Evolutionary conservation across 2,113 vertebrate species (phyloP).

Genomic region (Chelonoidis abingdonii): DNA sequence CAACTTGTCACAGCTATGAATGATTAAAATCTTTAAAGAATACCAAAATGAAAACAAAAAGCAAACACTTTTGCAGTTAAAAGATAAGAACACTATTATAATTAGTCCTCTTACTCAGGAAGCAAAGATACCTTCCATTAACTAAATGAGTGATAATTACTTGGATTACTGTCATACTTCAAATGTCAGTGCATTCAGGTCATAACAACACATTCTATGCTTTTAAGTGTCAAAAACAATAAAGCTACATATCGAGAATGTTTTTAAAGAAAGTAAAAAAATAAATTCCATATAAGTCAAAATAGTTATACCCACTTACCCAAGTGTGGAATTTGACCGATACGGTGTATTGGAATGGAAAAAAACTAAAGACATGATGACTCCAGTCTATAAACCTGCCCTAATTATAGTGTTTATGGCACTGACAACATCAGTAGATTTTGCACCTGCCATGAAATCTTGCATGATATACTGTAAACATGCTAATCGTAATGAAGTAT

Average conservation of each 20-base stretch:
- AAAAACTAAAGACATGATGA: neutral
- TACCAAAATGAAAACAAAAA: constrained; percentile 60
- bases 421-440: constrained; percentile 51
- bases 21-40: constrained; percentile 48
- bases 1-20: constrained; percentile 18
- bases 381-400: neutral
- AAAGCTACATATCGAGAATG: constrained; percentile 35
- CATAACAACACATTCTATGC: constrained; percentile 74
- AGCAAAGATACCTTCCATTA: constrained; percentile 73
- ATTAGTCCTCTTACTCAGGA: constrained; percentile 69
- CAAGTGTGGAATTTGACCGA: neutral
- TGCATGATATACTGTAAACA: constrained; percentile 46
- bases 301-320: neutral
- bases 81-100: constrained; percentile 52
- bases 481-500: neutral
- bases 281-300: neutral
- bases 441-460: constrained; percentile 66
- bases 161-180: constrained; percentile 73
- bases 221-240: constrained; percentile 70
- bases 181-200: constrained; percentile 72
- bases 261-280: constrained; percentile 65
- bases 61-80: constrained; percentile 60
- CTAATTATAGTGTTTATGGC: constrained; percentile 54
- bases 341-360: neutral
- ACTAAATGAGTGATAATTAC: constrained; percentile 68